A percentile compares a stretch with the other conserved stretches of the same genome.
These are phyloP conservation scores for Shinisaurus crocodilurus DNA, from an alignment of 2,113 vertebrate genomes.

Conservation along the genomic window DNA sequence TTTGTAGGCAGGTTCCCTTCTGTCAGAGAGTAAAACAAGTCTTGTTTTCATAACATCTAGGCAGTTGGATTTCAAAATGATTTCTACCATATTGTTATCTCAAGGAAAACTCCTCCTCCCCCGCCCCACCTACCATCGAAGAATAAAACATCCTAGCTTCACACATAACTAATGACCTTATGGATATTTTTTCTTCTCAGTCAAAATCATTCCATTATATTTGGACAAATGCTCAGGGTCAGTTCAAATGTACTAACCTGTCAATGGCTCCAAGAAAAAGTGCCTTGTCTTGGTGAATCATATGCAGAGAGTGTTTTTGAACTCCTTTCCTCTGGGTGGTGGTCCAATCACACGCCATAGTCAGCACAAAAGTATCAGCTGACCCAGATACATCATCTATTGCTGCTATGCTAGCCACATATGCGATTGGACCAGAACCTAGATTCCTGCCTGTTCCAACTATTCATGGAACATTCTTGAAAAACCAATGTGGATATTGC, in stretches of 20 bases:
- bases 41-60: neutral
- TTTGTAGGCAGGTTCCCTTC: neutral
- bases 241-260: neutral
- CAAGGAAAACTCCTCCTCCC: neutral
- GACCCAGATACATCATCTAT: neutral
- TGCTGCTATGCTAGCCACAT: neutral
- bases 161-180: no score
- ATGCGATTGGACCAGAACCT: neutral
- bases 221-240: neutral
- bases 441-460: neutral
- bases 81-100: neutral
- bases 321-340: neutral
- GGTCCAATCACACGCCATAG: neutral
- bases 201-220: neutral
- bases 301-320: neutral
- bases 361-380: neutral
- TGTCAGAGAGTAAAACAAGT: neutral
- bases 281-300: neutral
- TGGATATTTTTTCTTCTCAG: no score
- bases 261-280: neutral
- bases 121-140: no score
- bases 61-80: neutral
- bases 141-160: neutral
- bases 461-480: neutral
- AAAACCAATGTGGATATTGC: neutral